Evolutionary conservation across 35 echinoderm and acorn worm species (phyloP).

Genomic region (Strongylocentrotus purpuratus): DNA sequence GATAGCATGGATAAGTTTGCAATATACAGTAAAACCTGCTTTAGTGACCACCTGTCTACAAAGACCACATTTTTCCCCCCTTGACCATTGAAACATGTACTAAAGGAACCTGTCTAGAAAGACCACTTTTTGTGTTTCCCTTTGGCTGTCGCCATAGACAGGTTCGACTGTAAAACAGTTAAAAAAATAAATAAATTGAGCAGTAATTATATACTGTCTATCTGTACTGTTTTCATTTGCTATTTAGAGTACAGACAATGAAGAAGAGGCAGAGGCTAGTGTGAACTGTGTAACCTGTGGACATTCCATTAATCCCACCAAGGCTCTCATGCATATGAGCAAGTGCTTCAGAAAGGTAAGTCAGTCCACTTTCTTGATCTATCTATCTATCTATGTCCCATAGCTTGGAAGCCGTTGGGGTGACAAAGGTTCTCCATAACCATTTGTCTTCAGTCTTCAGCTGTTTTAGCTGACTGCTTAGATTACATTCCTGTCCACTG

Average conservation of each 20-base stretch:
- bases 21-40: too few species aligned
- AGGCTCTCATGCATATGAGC: slow-evolving; percentile 89
- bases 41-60: too few species aligned
- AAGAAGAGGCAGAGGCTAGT: slow-evolving; percentile 88
- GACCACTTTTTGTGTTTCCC: too few species aligned
- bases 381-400: background rate
- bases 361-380: background rate
- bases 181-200: too few species aligned
- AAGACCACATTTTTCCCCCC: too few species aligned
- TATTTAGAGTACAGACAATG: slow-evolving; percentile 67
- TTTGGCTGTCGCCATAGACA: too few species aligned
- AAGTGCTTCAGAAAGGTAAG: slow-evolving; percentile 92
- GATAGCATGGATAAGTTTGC: too few species aligned
- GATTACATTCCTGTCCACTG: too few species aligned
- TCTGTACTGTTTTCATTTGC: background rate
- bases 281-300: slow-evolving; percentile 98
- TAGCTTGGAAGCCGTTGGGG: too few species aligned
- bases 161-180: too few species aligned
- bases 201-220: background rate
- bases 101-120: too few species aligned
- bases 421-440: background rate
- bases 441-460: background rate
- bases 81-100: too few species aligned
- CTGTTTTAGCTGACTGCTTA: background rate
- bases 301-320: slow-evolving; percentile 81